Evolutionary conservation across 1,140 invertebrate genomes (phyloP), one percentile per base, ranked within the genome.

Genomic region (Stegodyphus dumicola): DNA sequence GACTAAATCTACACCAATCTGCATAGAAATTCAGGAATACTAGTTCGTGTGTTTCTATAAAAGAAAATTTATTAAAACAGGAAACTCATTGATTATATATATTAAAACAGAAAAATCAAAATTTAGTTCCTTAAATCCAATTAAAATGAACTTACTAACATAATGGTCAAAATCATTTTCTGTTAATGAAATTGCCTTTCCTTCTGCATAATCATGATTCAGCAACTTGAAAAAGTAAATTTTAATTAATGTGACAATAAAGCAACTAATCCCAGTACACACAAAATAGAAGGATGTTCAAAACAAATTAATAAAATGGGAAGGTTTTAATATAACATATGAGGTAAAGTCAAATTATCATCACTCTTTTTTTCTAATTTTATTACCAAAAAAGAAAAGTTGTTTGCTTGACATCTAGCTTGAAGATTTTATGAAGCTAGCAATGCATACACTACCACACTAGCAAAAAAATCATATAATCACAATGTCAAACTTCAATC

Each of bases 1-100:
- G 98, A 92, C 98, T 99, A 89, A 93, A 94, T 87, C 92, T 90
- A 88, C 92, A 93, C 92, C 92, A 88, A 81, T 88, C 87, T 52
- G 87, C 88, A 86, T 89, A 89, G 71, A 89, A 89, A 77, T 89
- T 89, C 5, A 89, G 49, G 69, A 89, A 89, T 13, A 89, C 88
- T 49, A 89, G 60, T 80, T 89, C 88, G 86, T 89, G 76, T 51
- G 71, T 73, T 52, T 49, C 87, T 88, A 71, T 66, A 87, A 86
- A 49, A 51, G 48, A 52, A 52, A 65, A 76, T 10, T 64, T 65
- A 49, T 15, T 65, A n/a, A 10, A 51, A 15, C 48, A 64, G 5
- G 33, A 77, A 48, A 11, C 17, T 73, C 53, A 51, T 9, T 10
- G 49, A 51, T 1, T 51, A 51, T 51, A 73, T 48, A 9, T 60